phyloP scores from a whole-genome alignment of 2,888 invertebrate genomes.

The Torymus auratus region DNA sequence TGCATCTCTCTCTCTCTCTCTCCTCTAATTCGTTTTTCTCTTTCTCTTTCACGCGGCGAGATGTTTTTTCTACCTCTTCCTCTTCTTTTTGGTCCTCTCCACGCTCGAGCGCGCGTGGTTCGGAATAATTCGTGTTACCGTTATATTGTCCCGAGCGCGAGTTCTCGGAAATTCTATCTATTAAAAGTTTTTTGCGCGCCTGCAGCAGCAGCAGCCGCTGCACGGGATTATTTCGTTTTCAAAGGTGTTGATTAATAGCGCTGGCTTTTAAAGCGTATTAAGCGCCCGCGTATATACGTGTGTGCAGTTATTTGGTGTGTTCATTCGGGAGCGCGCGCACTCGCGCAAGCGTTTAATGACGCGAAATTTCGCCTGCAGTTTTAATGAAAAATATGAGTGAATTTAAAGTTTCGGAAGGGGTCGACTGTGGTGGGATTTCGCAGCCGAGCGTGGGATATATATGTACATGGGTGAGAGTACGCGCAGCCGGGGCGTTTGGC shows the following conservation, averaged over 20 bases:
- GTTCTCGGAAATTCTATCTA: constrained; percentile 34
- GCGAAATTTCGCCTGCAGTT: background rate
- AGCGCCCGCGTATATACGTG: too few species aligned
- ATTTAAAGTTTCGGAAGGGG: too few species aligned
- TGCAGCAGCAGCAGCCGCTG: background rate
- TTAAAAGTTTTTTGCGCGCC: constrained; percentile 31
- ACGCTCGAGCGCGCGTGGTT: constrained; percentile 24
- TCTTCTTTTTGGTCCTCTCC: constrained; percentile 39
- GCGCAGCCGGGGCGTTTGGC: too few species aligned
- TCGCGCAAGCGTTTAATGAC: too few species aligned
- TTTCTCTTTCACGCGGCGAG: constrained; percentile 48
- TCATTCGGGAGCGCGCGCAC: too few species aligned
- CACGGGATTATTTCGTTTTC: constrained; percentile 16
- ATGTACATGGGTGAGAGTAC: too few species aligned
- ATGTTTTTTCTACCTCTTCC: constrained; percentile 10
- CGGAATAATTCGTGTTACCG: constrained; percentile 47
- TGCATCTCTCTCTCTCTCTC: constrained; percentile 48
- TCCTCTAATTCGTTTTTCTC: constrained; percentile 49
- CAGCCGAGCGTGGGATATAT: too few species aligned
- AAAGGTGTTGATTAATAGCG: constrained; percentile 38
- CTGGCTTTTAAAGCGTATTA: constrained; percentile 15
- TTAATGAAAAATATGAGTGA: background rate
- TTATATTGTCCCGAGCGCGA: constrained; percentile 19
- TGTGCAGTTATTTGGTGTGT: background rate
- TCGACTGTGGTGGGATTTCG: too few species aligned